A percentile compares a stretch with the other conserved stretches of the same genome.
Evolutionary conservation across 1,140 invertebrate species (phyloP).

Genomic region (Diuraphis noxia): DNA sequence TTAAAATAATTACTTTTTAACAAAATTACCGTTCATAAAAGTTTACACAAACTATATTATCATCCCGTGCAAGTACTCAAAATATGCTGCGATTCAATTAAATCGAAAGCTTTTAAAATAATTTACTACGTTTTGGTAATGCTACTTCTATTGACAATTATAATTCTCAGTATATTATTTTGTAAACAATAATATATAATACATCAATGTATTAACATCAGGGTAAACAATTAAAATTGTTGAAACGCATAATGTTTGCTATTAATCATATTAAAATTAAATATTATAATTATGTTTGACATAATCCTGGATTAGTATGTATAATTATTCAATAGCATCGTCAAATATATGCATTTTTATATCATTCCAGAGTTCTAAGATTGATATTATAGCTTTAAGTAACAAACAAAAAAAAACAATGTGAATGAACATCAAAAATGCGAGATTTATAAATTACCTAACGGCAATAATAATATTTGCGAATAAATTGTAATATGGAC

Average conservation of each 20-base stretch:
- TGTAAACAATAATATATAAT: too few species aligned
- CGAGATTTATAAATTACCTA: neutral
- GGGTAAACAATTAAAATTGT: neutral
- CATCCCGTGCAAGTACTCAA: neutral
- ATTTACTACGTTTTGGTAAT: neutral
- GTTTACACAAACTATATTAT: neutral
- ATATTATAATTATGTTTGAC: too few species aligned
- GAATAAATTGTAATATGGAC: neutral
- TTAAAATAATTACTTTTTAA: slow-evolving; percentile 34
- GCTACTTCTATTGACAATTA: neutral
- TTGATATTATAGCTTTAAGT: neutral
- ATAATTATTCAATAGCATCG: neutral
- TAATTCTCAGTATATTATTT: neutral
- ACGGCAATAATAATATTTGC: neutral
- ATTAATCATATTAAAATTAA: neutral
- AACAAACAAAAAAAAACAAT: neutral
- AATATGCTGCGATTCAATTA: neutral
- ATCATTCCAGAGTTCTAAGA: neutral
- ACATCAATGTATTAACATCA: too few species aligned
- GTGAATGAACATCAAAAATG: too few species aligned
- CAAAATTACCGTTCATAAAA: slow-evolving; percentile 10
- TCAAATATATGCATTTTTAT: neutral
- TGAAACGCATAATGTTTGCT: neutral
- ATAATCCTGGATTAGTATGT: too few species aligned
- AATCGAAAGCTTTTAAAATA: neutral